Evolutionary conservation across 2,888 invertebrate species (phyloP).

Genomic region (Campoletis raptor): DNA sequence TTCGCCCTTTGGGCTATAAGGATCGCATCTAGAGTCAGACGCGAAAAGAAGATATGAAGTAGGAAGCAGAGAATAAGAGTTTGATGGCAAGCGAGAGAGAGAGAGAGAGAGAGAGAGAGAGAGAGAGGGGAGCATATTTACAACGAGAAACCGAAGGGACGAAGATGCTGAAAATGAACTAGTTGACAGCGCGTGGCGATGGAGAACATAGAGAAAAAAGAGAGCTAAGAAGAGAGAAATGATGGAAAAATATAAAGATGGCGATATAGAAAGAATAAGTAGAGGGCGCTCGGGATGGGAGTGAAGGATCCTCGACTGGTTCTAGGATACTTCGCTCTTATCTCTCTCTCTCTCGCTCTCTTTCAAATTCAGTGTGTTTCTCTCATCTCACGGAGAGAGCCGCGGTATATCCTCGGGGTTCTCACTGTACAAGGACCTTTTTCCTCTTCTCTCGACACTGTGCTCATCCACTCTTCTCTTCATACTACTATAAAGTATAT

Average conservation of each 20-base stretch:
- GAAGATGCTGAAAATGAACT: constrained; percentile 72
- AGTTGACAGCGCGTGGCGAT: constrained; percentile 70
- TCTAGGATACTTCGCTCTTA: constrained; percentile 82
- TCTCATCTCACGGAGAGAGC: constrained; percentile 18
- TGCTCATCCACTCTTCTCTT: constrained; percentile 70
- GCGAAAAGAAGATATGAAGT: constrained; percentile 42
- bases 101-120: no score
- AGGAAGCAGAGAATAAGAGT: constrained; percentile 25
- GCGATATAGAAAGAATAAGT: constrained; percentile 72
- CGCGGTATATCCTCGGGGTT: constrained; percentile 82
- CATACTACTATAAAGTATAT: constrained; percentile 49
- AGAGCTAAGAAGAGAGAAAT: constrained; percentile 56
- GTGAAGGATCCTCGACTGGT: constrained; percentile 83
- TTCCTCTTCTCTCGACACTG: constrained; percentile 76
- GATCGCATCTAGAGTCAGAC: constrained; percentile 55
- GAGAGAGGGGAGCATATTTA: constrained; percentile 42
- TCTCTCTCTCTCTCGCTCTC: not conserved
- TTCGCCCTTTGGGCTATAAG: constrained; percentile 56
- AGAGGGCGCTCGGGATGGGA: constrained; percentile 79
- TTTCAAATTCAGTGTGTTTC: constrained; percentile 15
- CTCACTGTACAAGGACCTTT: constrained; percentile 83
- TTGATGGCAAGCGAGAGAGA: not conserved
- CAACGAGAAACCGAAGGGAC: constrained; percentile 43
- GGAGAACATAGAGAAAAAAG: constrained; percentile 60
- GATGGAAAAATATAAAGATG: constrained; percentile 60